phyloP scores from a whole-genome alignment of 1,140 invertebrate species.

The Drosophila lacertosa region DNA sequence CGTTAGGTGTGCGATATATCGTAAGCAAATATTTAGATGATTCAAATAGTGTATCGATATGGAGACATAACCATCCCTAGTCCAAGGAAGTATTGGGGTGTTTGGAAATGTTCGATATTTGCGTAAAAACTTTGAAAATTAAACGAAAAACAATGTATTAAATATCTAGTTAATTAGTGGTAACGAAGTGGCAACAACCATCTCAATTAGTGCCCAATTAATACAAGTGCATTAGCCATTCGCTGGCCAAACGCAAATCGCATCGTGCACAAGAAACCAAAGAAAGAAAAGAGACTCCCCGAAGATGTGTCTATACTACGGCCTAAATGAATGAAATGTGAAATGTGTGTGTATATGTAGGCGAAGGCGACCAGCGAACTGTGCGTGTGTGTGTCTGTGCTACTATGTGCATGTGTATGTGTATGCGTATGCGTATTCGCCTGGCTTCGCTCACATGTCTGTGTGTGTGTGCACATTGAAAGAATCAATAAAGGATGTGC shows the following conservation, averaged over 20 bases:
- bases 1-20: conserved; percentile 12
- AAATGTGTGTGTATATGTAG: conserved; percentile 49
- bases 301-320: conserved; percentile 66
- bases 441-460: conserved; percentile 23
- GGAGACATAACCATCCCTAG: conserved; percentile 29
- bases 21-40: conserved; percentile 3
- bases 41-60: conserved; percentile 5
- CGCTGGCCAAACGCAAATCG: not conserved
- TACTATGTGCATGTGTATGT: conserved; percentile 56
- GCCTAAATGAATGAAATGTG: conserved; percentile 60
- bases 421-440: conserved; percentile 55
- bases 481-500: conserved; percentile 82
- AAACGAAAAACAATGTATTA: conserved; percentile 48
- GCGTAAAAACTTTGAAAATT: conserved; percentile 47
- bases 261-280: conserved; percentile 18
- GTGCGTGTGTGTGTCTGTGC: conserved; percentile 45
- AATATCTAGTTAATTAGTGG: conserved; percentile 26
- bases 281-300: conserved; percentile 48
- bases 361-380: conserved; percentile 36
- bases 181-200: conserved; percentile 25
- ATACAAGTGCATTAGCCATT: conserved; percentile 3
- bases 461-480: conserved; percentile 66
- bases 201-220: conserved; percentile 24
- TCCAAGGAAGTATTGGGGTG: conserved; percentile 48
- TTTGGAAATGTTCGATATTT: conserved; percentile 79